phyloP scores from a whole-genome alignment of 2,113 vertebrate genomes.

The Acrocephalus arundinaceus region DNA sequence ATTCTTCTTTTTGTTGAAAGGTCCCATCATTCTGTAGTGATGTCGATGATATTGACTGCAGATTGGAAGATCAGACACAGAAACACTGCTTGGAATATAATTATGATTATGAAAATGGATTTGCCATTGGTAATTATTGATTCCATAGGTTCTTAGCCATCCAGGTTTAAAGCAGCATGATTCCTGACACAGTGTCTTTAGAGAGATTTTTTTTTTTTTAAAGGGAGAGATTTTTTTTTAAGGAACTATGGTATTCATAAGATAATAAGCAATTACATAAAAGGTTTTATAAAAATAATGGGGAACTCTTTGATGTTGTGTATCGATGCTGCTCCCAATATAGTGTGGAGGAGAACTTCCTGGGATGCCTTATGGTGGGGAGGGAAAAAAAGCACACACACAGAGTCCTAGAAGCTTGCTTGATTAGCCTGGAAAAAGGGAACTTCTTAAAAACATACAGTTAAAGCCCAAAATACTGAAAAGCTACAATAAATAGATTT shows the following conservation, averaged over 20 bases:
- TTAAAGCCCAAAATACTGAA: background rate
- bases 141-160: background rate
- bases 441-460: background rate
- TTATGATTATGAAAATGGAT: slow-evolving; percentile 97
- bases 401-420: background rate
- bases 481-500: background rate
- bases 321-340: background rate
- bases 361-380: background rate
- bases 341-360: background rate
- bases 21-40: slow-evolving; percentile 90
- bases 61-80: slow-evolving; percentile 86
- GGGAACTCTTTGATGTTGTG: background rate
- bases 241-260: background rate
- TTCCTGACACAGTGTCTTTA: background rate
- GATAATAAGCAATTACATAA: background rate
- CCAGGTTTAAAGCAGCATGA: background rate
- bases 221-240: background rate
- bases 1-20: slow-evolving; percentile 68
- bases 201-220: background rate
- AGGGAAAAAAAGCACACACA: background rate
- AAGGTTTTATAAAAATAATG: background rate
- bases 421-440: background rate
- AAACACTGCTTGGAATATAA: slow-evolving; percentile 96
- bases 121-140: slow-evolving; percentile 86
- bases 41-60: slow-evolving; percentile 88